Conservation (phyloP, 2,797 vertebrate species). For the Uromys caudimaculatus region DNA sequence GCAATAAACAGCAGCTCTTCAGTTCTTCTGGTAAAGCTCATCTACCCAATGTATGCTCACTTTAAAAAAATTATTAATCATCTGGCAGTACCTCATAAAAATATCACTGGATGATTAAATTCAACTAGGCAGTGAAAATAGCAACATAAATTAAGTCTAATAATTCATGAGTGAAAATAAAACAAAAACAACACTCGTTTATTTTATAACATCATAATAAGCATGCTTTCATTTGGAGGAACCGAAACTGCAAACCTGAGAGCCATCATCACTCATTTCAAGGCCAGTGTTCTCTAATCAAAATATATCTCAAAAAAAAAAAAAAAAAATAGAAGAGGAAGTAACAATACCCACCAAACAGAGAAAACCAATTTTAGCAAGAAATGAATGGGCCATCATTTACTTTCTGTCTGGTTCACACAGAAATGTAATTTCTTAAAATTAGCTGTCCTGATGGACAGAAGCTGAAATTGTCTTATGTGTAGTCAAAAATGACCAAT, state of each 20-base stretch:
- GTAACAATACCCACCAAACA: not conserved
- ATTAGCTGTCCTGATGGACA: not conserved
- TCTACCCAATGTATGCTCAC: not conserved
- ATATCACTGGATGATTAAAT: conserved; percentile 19
- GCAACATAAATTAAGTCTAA: not conserved
- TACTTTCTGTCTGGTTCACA: not conserved
- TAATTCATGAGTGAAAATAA: conserved; percentile 31
- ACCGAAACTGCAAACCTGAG: not conserved
- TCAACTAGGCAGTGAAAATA: conserved; percentile 31
- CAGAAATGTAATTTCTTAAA: not conserved
- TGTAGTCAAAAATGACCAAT: not conserved
- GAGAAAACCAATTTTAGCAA: conserved; percentile 34
- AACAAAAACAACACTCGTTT: conserved; percentile 54
- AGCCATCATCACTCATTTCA: not conserved
- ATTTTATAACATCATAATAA: conserved; percentile 2
- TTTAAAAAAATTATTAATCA: conserved; percentile 51
- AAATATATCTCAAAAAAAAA: not conserved
- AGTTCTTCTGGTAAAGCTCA: not conserved
- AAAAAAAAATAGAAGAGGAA: not conserved
- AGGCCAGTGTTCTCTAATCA: not conserved
- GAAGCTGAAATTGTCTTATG: conserved; percentile 14
- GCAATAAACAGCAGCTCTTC: not conserved
- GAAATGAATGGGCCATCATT: not conserved
- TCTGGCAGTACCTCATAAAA: conserved; percentile 13
- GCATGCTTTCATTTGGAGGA: not conserved